Evolutionary conservation across 2,797 vertebrate genomes (phyloP).

Genomic region (Hozukius guyotensis): DNA sequence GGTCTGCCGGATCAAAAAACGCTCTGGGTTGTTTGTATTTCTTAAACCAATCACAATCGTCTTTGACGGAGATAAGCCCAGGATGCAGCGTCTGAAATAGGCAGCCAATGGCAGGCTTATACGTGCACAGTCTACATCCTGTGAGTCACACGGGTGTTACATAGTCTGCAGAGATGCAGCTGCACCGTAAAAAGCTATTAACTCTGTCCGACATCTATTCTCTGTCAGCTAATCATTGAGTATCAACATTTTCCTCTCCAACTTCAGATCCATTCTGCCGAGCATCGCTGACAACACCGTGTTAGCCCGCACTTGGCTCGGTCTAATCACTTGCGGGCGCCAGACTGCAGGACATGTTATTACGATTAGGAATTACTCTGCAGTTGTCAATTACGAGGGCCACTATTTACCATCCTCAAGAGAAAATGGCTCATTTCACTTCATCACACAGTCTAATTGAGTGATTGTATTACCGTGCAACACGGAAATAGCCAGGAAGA

Average conservation of each 20-base stretch:
- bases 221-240: conserved; percentile 13
- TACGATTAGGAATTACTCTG: conserved; percentile 72
- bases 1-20: too few relatives aligned
- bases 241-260: conserved; percentile 11
- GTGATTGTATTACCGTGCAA: conserved; percentile 73
- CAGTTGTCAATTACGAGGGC: conserved; percentile 73
- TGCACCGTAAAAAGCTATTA: conserved; percentile 34
- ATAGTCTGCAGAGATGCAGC: conserved; percentile 15
- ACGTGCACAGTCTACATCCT: neutral
- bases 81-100: neutral
- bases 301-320: conserved; percentile 3
- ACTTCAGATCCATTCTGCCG: conserved; percentile 10
- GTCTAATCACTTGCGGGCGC: conserved; percentile 45
- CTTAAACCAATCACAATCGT: neutral
- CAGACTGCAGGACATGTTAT: conserved; percentile 63
- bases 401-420: conserved; percentile 76
- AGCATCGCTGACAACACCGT: neutral
- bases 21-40: neutral
- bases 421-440: conserved; percentile 80
- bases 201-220: conserved; percentile 27
- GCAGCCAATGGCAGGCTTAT: neutral
- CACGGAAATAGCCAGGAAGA: conserved; percentile 71
- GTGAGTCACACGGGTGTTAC: neutral
- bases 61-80: neutral
- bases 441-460: conserved; percentile 80